These are phyloP conservation scores for Griposia aprilina DNA, from an alignment of 2,888 invertebrate genomes.

Conservation along the genomic window DNA sequence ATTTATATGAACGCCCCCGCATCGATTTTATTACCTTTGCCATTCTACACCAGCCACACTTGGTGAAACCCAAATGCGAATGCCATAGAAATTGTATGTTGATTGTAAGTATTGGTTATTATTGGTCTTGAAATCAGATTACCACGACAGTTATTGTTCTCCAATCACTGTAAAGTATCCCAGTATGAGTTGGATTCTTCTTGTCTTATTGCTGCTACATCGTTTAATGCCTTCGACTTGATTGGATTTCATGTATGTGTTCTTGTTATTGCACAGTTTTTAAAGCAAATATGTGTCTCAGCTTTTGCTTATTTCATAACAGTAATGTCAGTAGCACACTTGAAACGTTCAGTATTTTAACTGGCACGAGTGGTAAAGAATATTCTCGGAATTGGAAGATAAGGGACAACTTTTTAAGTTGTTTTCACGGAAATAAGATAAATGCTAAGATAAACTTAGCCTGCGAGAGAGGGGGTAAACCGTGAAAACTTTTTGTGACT, in stretches of 20 bases:
- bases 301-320: slow-evolving; percentile 41
- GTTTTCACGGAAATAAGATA: slow-evolving; percentile 87
- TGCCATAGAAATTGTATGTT: slow-evolving; percentile 47
- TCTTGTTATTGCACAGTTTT: slow-evolving; percentile 11
- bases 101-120: too few species aligned
- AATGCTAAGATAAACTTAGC: slow-evolving; percentile 82
- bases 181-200: slow-evolving; percentile 10
- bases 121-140: slow-evolving; percentile 54
- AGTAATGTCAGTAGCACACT: slow-evolving; percentile 46
- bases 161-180: slow-evolving; percentile 22
- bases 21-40: slow-evolving; percentile 77
- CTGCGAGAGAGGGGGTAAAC: slow-evolving; percentile 72
- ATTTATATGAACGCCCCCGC: slow-evolving; percentile 76
- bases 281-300: slow-evolving; percentile 3
- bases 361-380: slow-evolving; percentile 66
- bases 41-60: slow-evolving; percentile 64
- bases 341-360: slow-evolving; percentile 62
- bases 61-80: slow-evolving; percentile 53
- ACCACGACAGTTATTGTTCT: slow-evolving; percentile 17
- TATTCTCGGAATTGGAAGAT: slow-evolving; percentile 82
- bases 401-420: slow-evolving; percentile 78
- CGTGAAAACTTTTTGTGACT: slow-evolving; percentile 76
- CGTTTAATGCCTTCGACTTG: slow-evolving; percentile 10
- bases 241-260: slow-evolving; percentile 23
- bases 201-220: slow-evolving; percentile 31